These are phyloP conservation scores for Oostethus manadensis DNA, from an alignment of 2,113 vertebrate genomes.

Conservation along the genomic window DNA sequence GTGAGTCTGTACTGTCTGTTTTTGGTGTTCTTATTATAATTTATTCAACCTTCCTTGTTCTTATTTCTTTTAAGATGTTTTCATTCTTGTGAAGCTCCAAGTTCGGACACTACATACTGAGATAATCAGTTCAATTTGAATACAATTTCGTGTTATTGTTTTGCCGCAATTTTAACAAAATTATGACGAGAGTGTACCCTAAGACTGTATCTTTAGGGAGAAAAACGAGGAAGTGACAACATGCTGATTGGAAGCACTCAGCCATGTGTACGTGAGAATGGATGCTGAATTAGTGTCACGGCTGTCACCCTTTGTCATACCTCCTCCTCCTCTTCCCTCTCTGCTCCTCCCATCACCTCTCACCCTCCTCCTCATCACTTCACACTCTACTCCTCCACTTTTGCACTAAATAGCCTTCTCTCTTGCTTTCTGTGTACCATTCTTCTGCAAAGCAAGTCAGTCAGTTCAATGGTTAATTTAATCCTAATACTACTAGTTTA, in stretches of 20 bases:
- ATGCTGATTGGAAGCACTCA: constrained; percentile 30
- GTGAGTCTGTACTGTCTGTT: no score
- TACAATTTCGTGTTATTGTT: no score
- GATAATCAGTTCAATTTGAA: no score
- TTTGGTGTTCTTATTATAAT: no score
- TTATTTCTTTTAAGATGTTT: no score
- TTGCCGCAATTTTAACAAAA: no score
- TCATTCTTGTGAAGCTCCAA: no score
- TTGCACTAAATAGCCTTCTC: constrained; percentile 19
- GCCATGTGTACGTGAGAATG: constrained; percentile 33
- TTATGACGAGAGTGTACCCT: no score
- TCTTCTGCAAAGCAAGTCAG: constrained; percentile 39
- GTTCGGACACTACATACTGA: no score
- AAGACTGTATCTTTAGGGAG: no score
- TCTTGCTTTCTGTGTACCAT: constrained; percentile 21
- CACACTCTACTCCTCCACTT: constrained; percentile 19
- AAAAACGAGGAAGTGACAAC: constrained; percentile 16
- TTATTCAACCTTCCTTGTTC: no score
- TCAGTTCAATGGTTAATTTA: constrained; percentile 62
- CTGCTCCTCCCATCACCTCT: constrained; percentile 24
- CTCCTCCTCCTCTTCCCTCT: constrained; percentile 22
- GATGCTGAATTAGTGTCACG: constrained; percentile 61
- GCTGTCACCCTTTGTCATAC: constrained; percentile 62
- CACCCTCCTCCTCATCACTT: constrained; percentile 11
- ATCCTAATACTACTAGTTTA: constrained; percentile 55